A percentile compares a stretch with the other conserved stretches of the same genome.
phyloP scores from a whole-genome alignment of 1,140 invertebrate species.

The Bombus waltoni region DNA sequence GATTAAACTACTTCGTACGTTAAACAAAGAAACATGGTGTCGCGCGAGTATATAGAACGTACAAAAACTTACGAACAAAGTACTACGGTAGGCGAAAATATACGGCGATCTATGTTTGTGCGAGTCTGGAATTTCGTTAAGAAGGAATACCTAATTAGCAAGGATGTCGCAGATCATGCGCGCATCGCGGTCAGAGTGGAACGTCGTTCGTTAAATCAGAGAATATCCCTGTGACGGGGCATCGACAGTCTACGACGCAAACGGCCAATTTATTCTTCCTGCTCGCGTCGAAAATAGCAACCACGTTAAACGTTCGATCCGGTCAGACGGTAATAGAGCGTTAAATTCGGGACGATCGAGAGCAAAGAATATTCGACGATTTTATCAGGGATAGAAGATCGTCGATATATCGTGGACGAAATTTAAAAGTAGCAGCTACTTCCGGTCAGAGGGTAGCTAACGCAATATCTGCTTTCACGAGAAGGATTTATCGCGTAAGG shows the following conservation, averaged over 20 bases:
- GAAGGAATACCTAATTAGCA: neutral
- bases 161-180: neutral
- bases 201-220: neutral
- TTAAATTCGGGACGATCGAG: neutral
- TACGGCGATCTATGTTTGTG: neutral
- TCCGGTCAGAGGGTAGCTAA: constrained; percentile 51
- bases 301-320: neutral
- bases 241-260: neutral
- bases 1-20: too few species aligned
- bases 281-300: too few species aligned
- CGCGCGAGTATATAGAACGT: too few species aligned
- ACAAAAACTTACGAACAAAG: too few species aligned
- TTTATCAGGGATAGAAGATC: neutral
- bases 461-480: constrained; percentile 55
- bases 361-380: constrained; percentile 1
- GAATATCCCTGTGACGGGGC: neutral
- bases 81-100: neutral
- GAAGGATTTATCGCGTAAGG: constrained; percentile 64
- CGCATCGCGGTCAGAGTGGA: neutral
- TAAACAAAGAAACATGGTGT: too few species aligned
- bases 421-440: constrained; percentile 44
- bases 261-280: neutral
- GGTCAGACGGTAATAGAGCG: neutral
- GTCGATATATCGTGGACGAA: neutral
- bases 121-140: neutral